Conservation (phyloP, 23 tunicate species). For the Ascidia mentula region DNA sequence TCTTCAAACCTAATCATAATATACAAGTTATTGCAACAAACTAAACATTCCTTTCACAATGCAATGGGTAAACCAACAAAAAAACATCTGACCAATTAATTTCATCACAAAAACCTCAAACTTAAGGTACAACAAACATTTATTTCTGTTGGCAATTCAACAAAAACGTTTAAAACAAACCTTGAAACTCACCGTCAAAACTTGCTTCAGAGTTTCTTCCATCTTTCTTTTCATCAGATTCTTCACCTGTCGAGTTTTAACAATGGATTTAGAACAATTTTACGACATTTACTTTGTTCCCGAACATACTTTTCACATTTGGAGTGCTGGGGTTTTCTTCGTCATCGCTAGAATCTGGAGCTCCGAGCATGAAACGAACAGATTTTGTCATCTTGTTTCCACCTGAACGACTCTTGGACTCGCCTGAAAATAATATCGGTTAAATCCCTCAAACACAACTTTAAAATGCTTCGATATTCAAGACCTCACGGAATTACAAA, state of each 20-base stretch:
- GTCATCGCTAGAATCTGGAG: slow-evolving; percentile 76
- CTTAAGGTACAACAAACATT: too few species aligned
- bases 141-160: too few species aligned
- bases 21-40: background rate
- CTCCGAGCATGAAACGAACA: slow-evolving; percentile 73
- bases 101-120: too few species aligned
- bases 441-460: background rate
- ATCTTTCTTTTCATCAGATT: slow-evolving; percentile 14
- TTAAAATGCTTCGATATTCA: background rate
- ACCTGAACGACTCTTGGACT: background rate
- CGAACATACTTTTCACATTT: background rate
- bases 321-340: slow-evolving; percentile 27
- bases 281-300: too few species aligned
- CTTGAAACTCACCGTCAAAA: background rate
- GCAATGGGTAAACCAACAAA: background rate
- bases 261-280: too few species aligned
- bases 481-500: background rate
- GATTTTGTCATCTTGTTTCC: slow-evolving; percentile 26
- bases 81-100: too few species aligned
- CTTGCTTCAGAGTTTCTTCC: slow-evolving; percentile 19
- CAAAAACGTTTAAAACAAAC: background rate
- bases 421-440: background rate
- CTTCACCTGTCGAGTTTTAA: background rate
- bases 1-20: slow-evolving; percentile 41
- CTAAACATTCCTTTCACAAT: too few species aligned